Percentiles rank a stretch among this genome's conserved stretches.
Evolutionary conservation across 2,888 invertebrate species (phyloP).

Genomic region (Halocaridina rubra): DNA sequence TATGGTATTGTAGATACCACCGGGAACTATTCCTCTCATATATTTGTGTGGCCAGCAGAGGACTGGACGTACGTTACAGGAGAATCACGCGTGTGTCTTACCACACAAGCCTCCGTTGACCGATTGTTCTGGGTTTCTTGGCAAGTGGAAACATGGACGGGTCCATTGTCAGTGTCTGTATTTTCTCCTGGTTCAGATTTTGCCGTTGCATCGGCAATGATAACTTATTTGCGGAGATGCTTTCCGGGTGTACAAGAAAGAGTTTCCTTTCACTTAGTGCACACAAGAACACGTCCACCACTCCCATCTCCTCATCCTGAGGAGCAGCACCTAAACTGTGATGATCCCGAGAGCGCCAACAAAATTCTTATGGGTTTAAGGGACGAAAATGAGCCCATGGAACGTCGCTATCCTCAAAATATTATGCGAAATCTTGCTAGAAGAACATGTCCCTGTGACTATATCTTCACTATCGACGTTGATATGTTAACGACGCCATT

Average conservation of each 20-base stretch:
- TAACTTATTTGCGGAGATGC: slow-evolving; percentile 65
- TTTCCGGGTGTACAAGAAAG: slow-evolving; percentile 64
- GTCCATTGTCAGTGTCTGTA: slow-evolving; percentile 65
- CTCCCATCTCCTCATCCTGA: not conserved
- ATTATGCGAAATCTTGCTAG: slow-evolving; percentile 65
- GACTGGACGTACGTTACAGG: not conserved
- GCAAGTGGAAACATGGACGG: slow-evolving; percentile 63
- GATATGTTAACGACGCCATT: slow-evolving; percentile 65
- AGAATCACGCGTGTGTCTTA: slow-evolving; percentile 54
- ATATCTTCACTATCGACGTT: slow-evolving; percentile 65
- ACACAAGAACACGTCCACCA: slow-evolving; percentile 64
- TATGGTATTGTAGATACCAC: not conserved
- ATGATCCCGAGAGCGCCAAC: slow-evolving; percentile 33
- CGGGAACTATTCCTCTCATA: not conserved
- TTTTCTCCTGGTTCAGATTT: slow-evolving; percentile 63
- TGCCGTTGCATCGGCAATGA: slow-evolving; percentile 30
- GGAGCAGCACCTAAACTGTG: slow-evolving; percentile 41
- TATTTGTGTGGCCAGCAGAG: not conserved
- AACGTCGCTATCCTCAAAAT: slow-evolving; percentile 65
- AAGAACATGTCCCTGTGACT: slow-evolving; percentile 64
- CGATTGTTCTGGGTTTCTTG: slow-evolving; percentile 63
- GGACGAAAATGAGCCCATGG: not conserved
- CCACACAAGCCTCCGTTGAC: slow-evolving; percentile 65
- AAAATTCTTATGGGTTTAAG: slow-evolving; percentile 26
- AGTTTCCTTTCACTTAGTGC: slow-evolving; percentile 65